Evolutionary conservation across 1,140 invertebrate genomes (phyloP).

Genomic region (Diachasmimorpha longicaudata): DNA sequence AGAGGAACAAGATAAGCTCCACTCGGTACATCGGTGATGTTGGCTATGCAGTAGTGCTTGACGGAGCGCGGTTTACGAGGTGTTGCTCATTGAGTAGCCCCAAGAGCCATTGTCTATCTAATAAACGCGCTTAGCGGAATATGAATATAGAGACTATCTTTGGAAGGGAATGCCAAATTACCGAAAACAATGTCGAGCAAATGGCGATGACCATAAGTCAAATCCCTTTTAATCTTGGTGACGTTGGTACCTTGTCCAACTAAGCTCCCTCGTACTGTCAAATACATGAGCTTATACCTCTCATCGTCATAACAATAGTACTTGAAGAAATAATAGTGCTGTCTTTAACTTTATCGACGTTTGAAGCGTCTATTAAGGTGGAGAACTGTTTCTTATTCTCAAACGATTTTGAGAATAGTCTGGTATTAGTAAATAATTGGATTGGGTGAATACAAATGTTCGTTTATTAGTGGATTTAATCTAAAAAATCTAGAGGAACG

Average conservation of each 20-base stretch:
- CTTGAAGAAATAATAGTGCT: no score
- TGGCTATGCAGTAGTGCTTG: slow-evolving; percentile 18
- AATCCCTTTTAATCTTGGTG: not conserved
- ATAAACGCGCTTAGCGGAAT: slow-evolving; percentile 55
- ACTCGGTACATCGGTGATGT: not conserved
- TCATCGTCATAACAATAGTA: no score
- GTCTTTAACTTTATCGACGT: no score
- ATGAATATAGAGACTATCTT: slow-evolving; percentile 48
- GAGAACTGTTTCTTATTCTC: no score
- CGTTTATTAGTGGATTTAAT: no score
- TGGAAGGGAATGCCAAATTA: slow-evolving; percentile 35
- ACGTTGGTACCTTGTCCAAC: not conserved
- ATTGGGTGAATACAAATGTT: no score
- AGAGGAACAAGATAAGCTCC: not conserved
- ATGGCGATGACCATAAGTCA: slow-evolving; percentile 11
- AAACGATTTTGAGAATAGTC: no score
- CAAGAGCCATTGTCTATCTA: slow-evolving; percentile 44
- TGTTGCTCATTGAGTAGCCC: slow-evolving; percentile 47
- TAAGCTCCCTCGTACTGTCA: not conserved
- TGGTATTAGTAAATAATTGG: no score
- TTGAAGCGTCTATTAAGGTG: no score
- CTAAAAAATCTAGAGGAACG: no score
- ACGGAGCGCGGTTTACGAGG: slow-evolving; percentile 51
- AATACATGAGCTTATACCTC: no score
- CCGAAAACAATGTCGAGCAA: slow-evolving; percentile 21